Percentiles rank a stretch among this genome's conserved stretches.
These are phyloP conservation scores for Rhinogobio ventralis DNA, from an alignment of 2,797 vertebrate species.

Conservation along the genomic window DNA sequence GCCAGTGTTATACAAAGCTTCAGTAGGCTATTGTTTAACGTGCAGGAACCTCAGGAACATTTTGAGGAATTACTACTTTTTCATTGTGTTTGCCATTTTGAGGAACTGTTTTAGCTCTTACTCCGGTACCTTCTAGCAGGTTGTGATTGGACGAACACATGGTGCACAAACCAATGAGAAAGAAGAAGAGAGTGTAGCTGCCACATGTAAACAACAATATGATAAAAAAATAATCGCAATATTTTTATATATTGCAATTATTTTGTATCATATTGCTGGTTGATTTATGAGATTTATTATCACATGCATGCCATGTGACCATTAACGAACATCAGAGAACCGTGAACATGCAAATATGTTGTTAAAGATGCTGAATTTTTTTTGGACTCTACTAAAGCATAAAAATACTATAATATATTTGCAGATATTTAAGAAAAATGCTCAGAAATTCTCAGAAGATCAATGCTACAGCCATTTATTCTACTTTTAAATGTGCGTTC, in stretches of 20 bases:
- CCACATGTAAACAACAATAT: not conserved
- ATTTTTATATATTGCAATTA: too few species aligned
- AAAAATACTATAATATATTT: not conserved
- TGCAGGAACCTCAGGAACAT: not conserved
- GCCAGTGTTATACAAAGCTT: not conserved
- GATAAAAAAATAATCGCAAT: not conserved
- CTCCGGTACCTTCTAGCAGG: not conserved
- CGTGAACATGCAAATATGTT: not conserved
- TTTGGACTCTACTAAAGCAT: not conserved
- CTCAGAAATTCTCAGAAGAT: not conserved
- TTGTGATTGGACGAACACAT: not conserved
- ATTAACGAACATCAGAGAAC: not conserved
- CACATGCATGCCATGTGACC: not conserved
- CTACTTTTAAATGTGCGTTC: not conserved
- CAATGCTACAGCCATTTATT: not conserved
- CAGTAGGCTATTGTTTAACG: not conserved
- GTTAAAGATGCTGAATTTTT: too few species aligned
- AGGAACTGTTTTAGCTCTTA: not conserved
- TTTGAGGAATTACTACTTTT: not conserved
- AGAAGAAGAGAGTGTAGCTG: not conserved
- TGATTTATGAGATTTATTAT: too few species aligned
- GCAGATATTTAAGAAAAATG: not conserved
- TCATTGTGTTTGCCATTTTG: not conserved
- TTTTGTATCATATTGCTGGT: too few species aligned
- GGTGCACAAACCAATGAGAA: not conserved